Evolutionary conservation across 2,113 vertebrate genomes (phyloP).

Genomic region (Lagopus muta): DNA sequence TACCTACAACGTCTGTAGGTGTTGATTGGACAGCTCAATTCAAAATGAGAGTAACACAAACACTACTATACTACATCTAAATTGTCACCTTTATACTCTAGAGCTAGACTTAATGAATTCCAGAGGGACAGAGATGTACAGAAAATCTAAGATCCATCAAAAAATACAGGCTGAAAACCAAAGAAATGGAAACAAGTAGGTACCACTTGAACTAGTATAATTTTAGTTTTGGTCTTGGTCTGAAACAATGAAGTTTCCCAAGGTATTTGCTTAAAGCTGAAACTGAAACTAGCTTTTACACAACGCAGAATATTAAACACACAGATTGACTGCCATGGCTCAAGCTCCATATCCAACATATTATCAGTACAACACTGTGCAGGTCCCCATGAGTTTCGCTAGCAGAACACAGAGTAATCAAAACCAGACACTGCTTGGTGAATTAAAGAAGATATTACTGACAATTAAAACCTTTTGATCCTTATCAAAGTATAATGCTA

Average conservation of each 20-base stretch:
- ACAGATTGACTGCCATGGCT: background rate
- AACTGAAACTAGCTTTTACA: background rate
- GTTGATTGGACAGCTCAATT: slow-evolving; percentile 69
- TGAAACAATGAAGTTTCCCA: background rate
- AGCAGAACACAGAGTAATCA: background rate
- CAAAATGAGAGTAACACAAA: slow-evolving; percentile 66
- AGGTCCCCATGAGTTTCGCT: background rate
- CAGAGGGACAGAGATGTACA: slow-evolving; percentile 50
- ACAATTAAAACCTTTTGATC: background rate
- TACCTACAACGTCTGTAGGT: slow-evolving; percentile 32
- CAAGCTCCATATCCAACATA: background rate
- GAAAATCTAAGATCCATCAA: slow-evolving; percentile 47
- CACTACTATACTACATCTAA: slow-evolving; percentile 43
- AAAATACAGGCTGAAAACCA: slow-evolving; percentile 44
- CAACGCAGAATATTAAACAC: background rate
- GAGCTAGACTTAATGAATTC: slow-evolving; percentile 74
- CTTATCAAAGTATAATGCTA: background rate
- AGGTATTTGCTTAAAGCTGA: background rate
- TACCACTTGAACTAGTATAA: background rate
- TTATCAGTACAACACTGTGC: background rate
- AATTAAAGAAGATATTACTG: background rate
- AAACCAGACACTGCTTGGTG: background rate
- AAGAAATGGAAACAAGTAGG: background rate
- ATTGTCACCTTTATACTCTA: slow-evolving; percentile 42
- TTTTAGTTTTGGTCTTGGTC: background rate